Conservation (phyloP, 2,113 vertebrate genomes). For the Ariopsis seemanni region DNA sequence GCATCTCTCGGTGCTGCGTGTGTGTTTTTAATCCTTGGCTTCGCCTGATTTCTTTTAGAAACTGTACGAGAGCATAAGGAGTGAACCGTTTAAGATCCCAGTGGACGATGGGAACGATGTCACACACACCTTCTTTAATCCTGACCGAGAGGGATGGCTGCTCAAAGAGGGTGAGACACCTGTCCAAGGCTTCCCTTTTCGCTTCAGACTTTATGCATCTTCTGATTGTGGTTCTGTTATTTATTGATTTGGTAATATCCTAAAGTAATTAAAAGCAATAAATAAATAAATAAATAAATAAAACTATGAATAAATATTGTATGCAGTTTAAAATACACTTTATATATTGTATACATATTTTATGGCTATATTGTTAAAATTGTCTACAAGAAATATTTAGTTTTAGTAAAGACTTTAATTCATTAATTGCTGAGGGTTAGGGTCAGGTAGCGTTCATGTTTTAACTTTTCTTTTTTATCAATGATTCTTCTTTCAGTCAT, state of each 20-base stretch:
- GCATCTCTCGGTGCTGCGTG: neutral
- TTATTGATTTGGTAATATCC: neutral
- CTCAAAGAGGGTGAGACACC: conserved; percentile 85
- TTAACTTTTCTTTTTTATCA: no score
- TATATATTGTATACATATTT: no score
- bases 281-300: no score
- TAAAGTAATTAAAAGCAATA: no score
- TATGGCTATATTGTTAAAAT: no score
- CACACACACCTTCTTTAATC: conserved; percentile 94
- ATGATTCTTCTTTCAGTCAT: no score
- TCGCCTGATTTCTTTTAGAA: conserved; percentile 63
- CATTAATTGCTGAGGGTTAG: no score
- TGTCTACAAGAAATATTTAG: no score
- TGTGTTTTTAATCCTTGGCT: neutral
- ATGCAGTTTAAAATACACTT: no score
- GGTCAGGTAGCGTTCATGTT: no score
- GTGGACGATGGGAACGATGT: conserved; percentile 92
- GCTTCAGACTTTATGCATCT: neutral
- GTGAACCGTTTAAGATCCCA: conserved; percentile 91
- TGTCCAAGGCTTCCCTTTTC: neutral
- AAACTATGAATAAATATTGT: no score
- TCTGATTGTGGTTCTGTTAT: neutral
- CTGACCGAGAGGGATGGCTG: conserved; percentile 92
- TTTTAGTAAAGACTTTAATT: no score
- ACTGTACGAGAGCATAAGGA: conserved; percentile 91